These are phyloP conservation scores for Corythornis madagascariensis DNA, from an alignment of 2,113 vertebrate genomes.

Conservation along the genomic window DNA sequence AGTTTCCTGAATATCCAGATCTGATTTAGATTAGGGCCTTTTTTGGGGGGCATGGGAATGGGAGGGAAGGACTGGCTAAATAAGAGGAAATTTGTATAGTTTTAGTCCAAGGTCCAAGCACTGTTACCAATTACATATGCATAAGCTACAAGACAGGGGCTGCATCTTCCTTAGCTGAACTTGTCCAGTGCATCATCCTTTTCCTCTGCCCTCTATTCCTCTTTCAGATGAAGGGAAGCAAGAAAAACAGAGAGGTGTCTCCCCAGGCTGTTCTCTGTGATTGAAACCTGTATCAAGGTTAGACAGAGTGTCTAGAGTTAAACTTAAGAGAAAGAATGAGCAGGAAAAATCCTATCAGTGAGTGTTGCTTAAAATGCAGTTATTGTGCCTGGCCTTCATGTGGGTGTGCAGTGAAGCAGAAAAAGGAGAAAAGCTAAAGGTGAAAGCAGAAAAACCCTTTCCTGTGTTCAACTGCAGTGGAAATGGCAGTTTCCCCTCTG, in stretches of 20 bases:
- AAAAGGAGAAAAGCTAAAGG: background rate
- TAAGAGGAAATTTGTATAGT: constrained; percentile 52
- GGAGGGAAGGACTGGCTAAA: background rate
- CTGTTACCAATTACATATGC: constrained; percentile 45
- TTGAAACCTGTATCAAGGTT: background rate
- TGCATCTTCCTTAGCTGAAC: constrained; percentile 5
- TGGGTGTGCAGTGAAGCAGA: background rate
- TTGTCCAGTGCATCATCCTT: background rate
- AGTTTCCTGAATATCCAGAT: constrained; percentile 61
- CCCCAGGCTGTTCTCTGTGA: background rate
- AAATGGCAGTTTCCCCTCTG: background rate
- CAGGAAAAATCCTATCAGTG: background rate
- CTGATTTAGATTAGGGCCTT: constrained; percentile 63
- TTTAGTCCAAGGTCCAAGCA: constrained; percentile 45
- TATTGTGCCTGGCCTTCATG: background rate
- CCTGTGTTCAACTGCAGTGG: background rate
- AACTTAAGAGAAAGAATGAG: background rate
- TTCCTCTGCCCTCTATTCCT: background rate
- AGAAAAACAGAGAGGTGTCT: background rate
- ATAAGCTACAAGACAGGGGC: background rate
- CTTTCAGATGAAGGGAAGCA: constrained; percentile 1
- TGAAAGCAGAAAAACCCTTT: background rate
- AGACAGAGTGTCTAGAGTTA: background rate
- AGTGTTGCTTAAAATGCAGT: background rate
- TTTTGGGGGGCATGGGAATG: background rate